A percentile compares a stretch with the other conserved stretches of the same genome.
These are phyloP conservation scores for Sinella curviseta DNA, from an alignment of 1,140 invertebrate species.

Conservation along the genomic window DNA sequence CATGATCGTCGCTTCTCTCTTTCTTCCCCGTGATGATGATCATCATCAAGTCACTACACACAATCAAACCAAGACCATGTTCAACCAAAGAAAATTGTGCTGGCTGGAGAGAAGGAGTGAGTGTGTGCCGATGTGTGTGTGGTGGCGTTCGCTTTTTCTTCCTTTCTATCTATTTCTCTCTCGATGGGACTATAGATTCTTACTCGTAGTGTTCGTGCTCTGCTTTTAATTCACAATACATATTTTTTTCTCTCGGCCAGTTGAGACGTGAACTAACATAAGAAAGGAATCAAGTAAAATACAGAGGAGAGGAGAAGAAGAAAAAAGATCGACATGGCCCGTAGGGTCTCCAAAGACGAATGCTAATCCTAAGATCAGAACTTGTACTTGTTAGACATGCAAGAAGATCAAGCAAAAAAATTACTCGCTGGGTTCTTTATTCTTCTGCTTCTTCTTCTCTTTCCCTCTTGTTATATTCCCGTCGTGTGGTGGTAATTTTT, in stretches of 20 bases:
- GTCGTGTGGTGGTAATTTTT: too few species aligned
- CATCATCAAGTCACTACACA: constrained; percentile 11
- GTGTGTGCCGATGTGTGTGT: background rate
- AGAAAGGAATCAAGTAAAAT: background rate
- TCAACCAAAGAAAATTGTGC: background rate
- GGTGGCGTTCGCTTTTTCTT: background rate
- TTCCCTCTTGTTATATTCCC: too few species aligned
- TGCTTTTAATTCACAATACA: background rate
- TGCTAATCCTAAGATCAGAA: constrained; percentile 11
- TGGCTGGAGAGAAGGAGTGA: background rate
- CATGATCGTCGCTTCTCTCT: background rate
- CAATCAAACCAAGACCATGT: background rate
- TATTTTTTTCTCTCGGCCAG: background rate
- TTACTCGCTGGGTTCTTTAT: background rate
- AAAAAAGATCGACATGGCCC: constrained; percentile 5
- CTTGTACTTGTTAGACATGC: constrained; percentile 16
- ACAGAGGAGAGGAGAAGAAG: background rate
- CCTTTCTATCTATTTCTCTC: background rate
- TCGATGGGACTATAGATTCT: background rate
- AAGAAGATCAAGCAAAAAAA: constrained; percentile 8
- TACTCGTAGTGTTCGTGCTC: background rate
- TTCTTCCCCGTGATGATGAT: background rate
- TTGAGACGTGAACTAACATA: background rate
- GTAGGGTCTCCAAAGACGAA: constrained; percentile 10
- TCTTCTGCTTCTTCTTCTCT: constrained; percentile 17